These are phyloP conservation scores for Ashinkailepas kermadecensis DNA, from an alignment of 2,888 invertebrate genomes.

Conservation along the genomic window DNA sequence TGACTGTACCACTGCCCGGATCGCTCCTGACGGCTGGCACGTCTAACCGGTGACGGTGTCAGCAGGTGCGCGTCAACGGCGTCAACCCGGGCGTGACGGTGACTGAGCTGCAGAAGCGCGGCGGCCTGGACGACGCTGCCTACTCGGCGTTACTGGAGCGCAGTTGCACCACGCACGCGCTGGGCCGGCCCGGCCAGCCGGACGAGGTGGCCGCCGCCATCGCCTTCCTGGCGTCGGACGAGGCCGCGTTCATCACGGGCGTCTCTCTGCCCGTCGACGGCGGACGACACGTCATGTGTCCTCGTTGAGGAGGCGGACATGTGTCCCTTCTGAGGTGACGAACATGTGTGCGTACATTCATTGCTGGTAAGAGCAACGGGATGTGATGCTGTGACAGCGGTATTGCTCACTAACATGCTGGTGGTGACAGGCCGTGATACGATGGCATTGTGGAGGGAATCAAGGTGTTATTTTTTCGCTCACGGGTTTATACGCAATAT, in stretches of 20 bases:
- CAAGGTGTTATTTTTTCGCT: too few species aligned
- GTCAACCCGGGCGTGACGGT: constrained; percentile 76
- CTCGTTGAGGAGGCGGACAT: constrained; percentile 53
- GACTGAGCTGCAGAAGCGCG: constrained; percentile 77
- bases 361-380: too few species aligned
- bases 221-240: constrained; percentile 80
- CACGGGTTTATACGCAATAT: too few species aligned
- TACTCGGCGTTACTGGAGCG: constrained; percentile 77
- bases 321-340: too few species aligned
- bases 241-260: constrained; percentile 85
- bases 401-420: too few species aligned
- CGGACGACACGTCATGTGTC: constrained; percentile 88
- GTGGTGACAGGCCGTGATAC: too few species aligned
- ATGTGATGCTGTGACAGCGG: too few species aligned
- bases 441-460: too few species aligned
- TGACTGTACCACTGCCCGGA: too few species aligned
- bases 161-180: constrained; percentile 78
- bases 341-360: too few species aligned
- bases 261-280: constrained; percentile 85
- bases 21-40: too few species aligned
- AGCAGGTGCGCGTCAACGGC: constrained; percentile 44
- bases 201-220: constrained; percentile 85
- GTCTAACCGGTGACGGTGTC: too few species aligned
- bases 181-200: constrained; percentile 75
- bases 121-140: constrained; percentile 72